Evolutionary conservation across 2,888 invertebrate species (phyloP), one percentile per base, ranked within the genome.

Genomic region (Macrophya annulata): DNA sequence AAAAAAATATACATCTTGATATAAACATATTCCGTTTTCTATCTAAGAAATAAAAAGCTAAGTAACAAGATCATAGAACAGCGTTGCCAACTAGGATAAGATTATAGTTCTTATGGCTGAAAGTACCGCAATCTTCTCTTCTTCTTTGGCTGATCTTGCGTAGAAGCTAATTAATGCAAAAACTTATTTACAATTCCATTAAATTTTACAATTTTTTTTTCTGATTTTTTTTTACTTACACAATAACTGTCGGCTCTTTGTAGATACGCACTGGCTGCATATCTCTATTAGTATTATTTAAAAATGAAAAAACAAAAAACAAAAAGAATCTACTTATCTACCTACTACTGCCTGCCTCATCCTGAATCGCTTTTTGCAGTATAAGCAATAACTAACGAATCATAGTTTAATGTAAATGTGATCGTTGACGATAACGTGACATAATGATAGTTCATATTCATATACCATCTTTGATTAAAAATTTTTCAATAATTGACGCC

Each of bases 131-230:
- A 83, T 83, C 83, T 83, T 83, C 6, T 81, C 10, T 74, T 62
- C 37, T 48, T 83, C 68, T 59, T 62, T 62, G 59, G 65, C 45
- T 71, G 71, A 83, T 71, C 83, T 83, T 83, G 83, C 37, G 37
- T 37, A 55, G 83, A 83, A 83, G 83, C 83, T 71, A 83, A 10
- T 68, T 51, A 71, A 83, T 83, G 48, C 83, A 65, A 83, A 68
- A 83, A 48, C 65, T 83, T 91, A 91, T 91, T 79, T 91, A 91
- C 91, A 91, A 90, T 90, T 89, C 87, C 87, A 86, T 89, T 88
- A 87, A 88, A 87, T 87, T 89, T 89, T 88, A 90, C 88, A 83
- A 65, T 83, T 83, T 17, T 40, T 74, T 74, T 15, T 43, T 17
- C 62, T 21, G 25, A 76, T 77, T 72, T 43, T 72, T 72, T 51